phyloP scores from a whole-genome alignment of 2,113 vertebrate species.

The Heterochromis multidens region DNA sequence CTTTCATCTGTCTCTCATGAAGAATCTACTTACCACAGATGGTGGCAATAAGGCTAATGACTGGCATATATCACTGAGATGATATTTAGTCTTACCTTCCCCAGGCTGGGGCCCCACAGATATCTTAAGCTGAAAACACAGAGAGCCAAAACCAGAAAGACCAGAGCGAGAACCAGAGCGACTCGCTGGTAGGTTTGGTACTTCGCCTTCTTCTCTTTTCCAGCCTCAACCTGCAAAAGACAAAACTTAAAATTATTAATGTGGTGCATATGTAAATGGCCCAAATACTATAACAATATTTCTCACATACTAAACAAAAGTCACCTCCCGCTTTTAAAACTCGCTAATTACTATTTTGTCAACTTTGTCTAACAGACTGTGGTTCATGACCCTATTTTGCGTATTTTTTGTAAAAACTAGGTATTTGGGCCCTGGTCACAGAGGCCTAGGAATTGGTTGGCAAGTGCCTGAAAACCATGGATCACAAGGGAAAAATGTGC shows the following conservation, averaged over 20 bases:
- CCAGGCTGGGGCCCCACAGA: conserved; percentile 69
- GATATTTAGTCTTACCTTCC: conserved; percentile 69
- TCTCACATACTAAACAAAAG: no score
- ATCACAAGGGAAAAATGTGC: no score
- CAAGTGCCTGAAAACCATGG: no score
- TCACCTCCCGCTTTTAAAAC: no score
- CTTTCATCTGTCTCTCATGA: conserved; percentile 46
- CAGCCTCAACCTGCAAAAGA: conserved; percentile 65
- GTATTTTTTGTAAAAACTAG: no score
- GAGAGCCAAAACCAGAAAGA: conserved; percentile 67
- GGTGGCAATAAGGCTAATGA: conserved; percentile 14
- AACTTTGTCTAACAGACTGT: no score
- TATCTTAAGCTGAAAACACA: conserved; percentile 70
- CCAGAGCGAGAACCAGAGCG: conserved; percentile 61
- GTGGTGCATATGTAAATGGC: background rate
- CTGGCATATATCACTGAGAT: background rate
- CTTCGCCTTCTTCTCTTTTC: conserved; percentile 64
- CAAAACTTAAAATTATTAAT: background rate
- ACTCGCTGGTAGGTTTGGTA: conserved; percentile 62
- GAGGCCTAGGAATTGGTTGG: no score
- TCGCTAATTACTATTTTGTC: no score
- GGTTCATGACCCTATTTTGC: no score
- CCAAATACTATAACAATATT: background rate
- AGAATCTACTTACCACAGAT: conserved; percentile 22
- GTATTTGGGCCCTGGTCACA: no score